These are phyloP conservation scores for Megalops atlanticus DNA, from an alignment of 2,113 vertebrate species.

Conservation along the genomic window DNA sequence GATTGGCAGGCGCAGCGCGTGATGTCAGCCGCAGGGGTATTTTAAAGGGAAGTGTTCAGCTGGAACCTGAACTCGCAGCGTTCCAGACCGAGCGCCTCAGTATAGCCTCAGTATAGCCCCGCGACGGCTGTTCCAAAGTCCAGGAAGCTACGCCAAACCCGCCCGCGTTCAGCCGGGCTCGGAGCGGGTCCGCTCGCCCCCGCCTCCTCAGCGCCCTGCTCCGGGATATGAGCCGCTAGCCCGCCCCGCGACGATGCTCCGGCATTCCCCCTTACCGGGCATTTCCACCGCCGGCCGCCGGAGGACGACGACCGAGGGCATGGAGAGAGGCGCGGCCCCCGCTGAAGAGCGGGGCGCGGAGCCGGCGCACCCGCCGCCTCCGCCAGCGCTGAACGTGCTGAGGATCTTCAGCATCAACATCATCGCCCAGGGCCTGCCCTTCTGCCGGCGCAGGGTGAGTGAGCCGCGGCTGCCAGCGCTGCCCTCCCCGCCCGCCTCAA, in stretches of 20 bases:
- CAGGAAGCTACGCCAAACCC: neutral
- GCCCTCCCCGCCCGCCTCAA: neutral
- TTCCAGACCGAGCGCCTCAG: constrained; percentile 40
- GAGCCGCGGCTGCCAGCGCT: neutral
- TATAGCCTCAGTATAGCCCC: neutral
- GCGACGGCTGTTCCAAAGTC: neutral
- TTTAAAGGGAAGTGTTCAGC: constrained; percentile 87
- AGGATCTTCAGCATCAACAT: constrained; percentile 99
- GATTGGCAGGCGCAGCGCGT: constrained; percentile 77
- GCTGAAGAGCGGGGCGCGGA: constrained; percentile 67
- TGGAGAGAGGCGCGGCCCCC: constrained; percentile 63
- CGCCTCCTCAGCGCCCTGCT: constrained; percentile 2
- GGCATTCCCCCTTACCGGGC: constrained; percentile 71
- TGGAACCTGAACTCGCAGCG: constrained; percentile 72
- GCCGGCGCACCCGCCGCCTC: constrained; percentile 65
- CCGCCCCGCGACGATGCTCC: constrained; percentile 72
- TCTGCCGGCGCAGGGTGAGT: constrained; percentile 94
- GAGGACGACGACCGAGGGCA: constrained; percentile 83
- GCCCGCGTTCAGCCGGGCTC: neutral
- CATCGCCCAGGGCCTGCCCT: constrained; percentile 92
- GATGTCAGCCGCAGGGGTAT: constrained; percentile 78
- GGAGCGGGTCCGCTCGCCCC: neutral
- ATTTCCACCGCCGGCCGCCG: constrained; percentile 60
- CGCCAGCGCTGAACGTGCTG: constrained; percentile 91
- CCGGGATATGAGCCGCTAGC: constrained; percentile 64